Evolutionary conservation across 2,888 invertebrate species (phyloP).

Genomic region (Mechanitis mazaeus): DNA sequence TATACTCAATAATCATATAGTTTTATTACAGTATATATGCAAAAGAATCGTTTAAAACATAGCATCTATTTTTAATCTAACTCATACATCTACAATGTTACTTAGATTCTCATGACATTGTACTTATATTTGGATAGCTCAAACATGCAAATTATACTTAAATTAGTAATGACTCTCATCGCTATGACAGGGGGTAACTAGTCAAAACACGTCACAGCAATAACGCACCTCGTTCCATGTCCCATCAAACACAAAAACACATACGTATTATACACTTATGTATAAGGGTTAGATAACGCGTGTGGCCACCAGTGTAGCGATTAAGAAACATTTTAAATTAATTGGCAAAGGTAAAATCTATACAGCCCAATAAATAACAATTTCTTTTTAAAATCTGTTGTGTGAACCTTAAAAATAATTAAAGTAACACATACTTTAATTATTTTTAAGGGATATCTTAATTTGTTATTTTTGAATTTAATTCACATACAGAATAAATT

Average conservation of each 20-base stretch:
- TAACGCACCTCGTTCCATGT: constrained; percentile 16
- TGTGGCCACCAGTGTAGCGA: constrained; percentile 9
- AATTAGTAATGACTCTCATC: background rate
- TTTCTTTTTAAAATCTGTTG: no score
- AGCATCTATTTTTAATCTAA: background rate
- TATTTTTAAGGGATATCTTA: no score
- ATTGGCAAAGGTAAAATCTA: no score
- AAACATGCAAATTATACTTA: constrained; percentile 4
- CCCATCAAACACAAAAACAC: constrained; percentile 20
- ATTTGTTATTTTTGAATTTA: no score
- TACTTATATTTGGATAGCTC: background rate
- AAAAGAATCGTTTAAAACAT: background rate
- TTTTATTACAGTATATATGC: background rate
- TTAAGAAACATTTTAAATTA: background rate
- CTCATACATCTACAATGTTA: background rate
- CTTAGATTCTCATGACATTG: background rate
- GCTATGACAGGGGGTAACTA: constrained; percentile 3
- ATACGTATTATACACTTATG: constrained; percentile 6
- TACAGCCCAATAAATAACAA: no score
- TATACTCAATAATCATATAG: no score
- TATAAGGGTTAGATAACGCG: constrained; percentile 12
- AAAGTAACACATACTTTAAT: no score
- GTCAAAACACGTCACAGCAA: constrained; percentile 27
- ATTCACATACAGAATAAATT: no score
- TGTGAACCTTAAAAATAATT: no score